A percentile compares a stretch with the other conserved stretches of the same genome.
phyloP scores from a whole-genome alignment of 2,888 invertebrate genomes.

The Automeris io region DNA sequence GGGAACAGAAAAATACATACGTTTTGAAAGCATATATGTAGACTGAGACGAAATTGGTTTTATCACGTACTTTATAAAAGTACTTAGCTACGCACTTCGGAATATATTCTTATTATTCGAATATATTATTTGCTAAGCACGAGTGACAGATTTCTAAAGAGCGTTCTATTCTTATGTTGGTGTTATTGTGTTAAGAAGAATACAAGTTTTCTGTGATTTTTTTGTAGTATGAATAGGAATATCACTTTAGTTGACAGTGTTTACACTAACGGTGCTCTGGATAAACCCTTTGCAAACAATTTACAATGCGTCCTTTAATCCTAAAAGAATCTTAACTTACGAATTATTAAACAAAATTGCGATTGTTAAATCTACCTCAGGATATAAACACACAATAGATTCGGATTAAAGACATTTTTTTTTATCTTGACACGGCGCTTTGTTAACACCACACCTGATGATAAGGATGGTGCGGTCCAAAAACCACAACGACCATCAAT shows the following conservation, averaged over 20 bases:
- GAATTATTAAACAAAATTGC: conserved; percentile 31
- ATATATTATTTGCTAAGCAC: neutral
- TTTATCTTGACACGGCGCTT: too few relatives aligned
- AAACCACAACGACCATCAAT: too few relatives aligned
- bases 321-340: conserved; percentile 53
- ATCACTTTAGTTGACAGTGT: conserved; percentile 59
- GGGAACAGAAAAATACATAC: too few relatives aligned
- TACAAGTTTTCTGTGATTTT: conserved; percentile 48
- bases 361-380: too few relatives aligned
- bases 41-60: neutral
- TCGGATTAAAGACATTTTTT: too few relatives aligned
- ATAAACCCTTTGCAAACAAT: neutral
- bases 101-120: neutral
- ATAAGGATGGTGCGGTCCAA: too few relatives aligned
- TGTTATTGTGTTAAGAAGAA: conserved; percentile 47
- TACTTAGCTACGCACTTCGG: too few relatives aligned
- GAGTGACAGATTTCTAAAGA: conserved; percentile 30
- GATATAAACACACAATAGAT: too few relatives aligned
- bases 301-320: conserved; percentile 51
- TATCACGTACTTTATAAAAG: neutral
- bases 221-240: conserved; percentile 50
- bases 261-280: conserved; percentile 27
- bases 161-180: conserved; percentile 25
- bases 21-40: too few relatives aligned
- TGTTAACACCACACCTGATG: too few relatives aligned